Percentiles rank a stretch among this genome's conserved stretches.
These are phyloP conservation scores for Leuctra nigra DNA, from an alignment of 2,888 invertebrate species.

Conservation along the genomic window DNA sequence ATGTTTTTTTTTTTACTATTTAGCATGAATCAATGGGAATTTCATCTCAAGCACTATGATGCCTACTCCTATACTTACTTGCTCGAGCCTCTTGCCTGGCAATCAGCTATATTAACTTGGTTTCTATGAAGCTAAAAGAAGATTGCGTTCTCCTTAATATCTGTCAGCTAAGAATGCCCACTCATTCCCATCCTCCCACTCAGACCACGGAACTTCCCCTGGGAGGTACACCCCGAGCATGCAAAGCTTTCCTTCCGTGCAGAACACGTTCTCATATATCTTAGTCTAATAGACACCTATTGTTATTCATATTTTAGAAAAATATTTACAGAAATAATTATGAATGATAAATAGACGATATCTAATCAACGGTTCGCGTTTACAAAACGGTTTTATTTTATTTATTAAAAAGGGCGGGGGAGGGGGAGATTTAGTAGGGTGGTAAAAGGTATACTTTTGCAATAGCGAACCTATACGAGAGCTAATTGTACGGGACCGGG, in stretches of 20 bases:
- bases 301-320: too few relatives aligned
- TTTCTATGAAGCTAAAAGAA: constrained; percentile 1
- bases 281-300: neutral
- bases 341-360: too few relatives aligned
- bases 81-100: neutral
- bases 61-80: neutral
- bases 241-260: neutral
- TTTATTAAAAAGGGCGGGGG: too few relatives aligned
- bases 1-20: neutral
- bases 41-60: neutral
- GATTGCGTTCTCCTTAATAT: constrained; percentile 4
- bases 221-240: neutral
- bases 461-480: too few relatives aligned
- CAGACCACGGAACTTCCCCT: neutral
- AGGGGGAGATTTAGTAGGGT: too few relatives aligned
- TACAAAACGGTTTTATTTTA: too few relatives aligned
- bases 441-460: too few relatives aligned
- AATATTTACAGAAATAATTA: too few relatives aligned
- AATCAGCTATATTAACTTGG: constrained; percentile 3
- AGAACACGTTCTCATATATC: neutral
- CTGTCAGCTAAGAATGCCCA: neutral
- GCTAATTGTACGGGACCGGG: too few relatives aligned
- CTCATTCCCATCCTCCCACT: neutral
- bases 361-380: too few relatives aligned
- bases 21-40: too few relatives aligned